Percentiles rank a stretch among this genome's conserved stretches.
Evolutionary conservation across 2,888 invertebrate genomes (phyloP).

Genomic region (Eudemis profundana): DNA sequence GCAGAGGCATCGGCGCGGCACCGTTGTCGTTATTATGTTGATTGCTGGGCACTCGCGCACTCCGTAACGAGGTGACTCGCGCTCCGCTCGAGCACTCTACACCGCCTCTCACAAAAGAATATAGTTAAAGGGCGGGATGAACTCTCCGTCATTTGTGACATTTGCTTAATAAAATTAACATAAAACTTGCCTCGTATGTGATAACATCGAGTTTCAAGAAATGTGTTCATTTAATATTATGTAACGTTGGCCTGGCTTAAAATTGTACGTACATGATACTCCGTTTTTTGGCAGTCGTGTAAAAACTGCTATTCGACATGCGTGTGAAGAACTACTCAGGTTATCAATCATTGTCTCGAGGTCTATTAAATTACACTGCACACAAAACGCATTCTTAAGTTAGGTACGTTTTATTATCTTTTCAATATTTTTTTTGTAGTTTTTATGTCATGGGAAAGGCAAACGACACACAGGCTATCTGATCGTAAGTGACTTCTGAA

Average conservation of each 20-base stretch:
- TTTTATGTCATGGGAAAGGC: too few species aligned
- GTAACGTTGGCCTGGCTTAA: constrained; percentile 1
- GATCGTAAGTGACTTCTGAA: too few species aligned
- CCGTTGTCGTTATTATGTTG: constrained; percentile 22
- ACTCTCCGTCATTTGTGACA: constrained; percentile 40
- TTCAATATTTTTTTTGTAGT: too few species aligned
- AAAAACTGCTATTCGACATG: too few species aligned
- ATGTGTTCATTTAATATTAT: constrained; percentile 13
- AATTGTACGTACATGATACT: too few species aligned
- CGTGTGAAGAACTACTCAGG: too few species aligned
- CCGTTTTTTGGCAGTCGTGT: too few species aligned
- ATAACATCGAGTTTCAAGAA: not conserved
- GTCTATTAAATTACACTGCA: too few species aligned
- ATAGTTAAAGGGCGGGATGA: constrained; percentile 48
- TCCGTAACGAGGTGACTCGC: constrained; percentile 21
- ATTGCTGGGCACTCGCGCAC: constrained; percentile 15
- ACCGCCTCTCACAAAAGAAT: constrained; percentile 49
- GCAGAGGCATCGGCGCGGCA: constrained; percentile 17
- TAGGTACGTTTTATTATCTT: too few species aligned
- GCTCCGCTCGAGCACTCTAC: constrained; percentile 27
- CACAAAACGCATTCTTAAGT: too few species aligned
- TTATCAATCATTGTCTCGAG: too few species aligned
- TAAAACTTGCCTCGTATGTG: constrained; percentile 6
- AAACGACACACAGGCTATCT: too few species aligned
- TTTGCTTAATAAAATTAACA: constrained; percentile 19